These are phyloP conservation scores for Montipora sp. DNA, from an alignment of 64 coral and sea anemone genomes.

Conservation along the genomic window DNA sequence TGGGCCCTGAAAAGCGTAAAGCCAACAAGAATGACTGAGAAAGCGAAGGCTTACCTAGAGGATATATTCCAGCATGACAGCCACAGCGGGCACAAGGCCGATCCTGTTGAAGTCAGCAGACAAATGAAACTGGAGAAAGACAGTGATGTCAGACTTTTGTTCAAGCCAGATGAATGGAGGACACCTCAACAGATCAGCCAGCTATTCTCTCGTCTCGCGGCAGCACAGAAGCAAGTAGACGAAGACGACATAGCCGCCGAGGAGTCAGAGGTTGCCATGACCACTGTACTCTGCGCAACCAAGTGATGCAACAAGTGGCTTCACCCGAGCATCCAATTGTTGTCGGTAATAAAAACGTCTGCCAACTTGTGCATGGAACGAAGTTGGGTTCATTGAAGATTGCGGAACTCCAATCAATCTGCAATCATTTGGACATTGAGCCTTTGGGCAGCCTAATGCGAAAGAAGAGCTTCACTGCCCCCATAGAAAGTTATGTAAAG, in stretches of 20 bases:
- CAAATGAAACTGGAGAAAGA: slow-evolving; percentile 23
- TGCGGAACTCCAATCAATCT: not conserved
- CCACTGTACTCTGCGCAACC: not conserved
- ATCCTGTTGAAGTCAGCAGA: slow-evolving; percentile 10
- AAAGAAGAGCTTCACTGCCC: not conserved
- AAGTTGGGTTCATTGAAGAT: not conserved
- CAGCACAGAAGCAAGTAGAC: not conserved
- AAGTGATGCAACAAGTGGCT: not conserved
- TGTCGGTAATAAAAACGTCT: not conserved
- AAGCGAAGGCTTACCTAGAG: slow-evolving; percentile 9
- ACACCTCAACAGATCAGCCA: slow-evolving; percentile 23
- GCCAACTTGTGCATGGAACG: slow-evolving; percentile 1
- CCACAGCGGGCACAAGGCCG: slow-evolving; percentile 29
- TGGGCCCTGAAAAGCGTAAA: not conserved
- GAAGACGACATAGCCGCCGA: not conserved
- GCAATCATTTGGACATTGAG: not conserved
- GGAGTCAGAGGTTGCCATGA: not conserved
- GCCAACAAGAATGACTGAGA: not conserved
- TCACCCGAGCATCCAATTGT: slow-evolving; percentile 11
- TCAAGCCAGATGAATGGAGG: slow-evolving; percentile 55
- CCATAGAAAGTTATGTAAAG: not conserved
- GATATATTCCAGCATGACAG: slow-evolving; percentile 15
- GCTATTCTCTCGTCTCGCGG: slow-evolving; percentile 30
- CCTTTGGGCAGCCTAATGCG: not conserved
- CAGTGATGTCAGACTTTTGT: not conserved